Evolutionary conservation across 2,113 vertebrate genomes (phyloP).

Genomic region (Capra hircus): DNA sequence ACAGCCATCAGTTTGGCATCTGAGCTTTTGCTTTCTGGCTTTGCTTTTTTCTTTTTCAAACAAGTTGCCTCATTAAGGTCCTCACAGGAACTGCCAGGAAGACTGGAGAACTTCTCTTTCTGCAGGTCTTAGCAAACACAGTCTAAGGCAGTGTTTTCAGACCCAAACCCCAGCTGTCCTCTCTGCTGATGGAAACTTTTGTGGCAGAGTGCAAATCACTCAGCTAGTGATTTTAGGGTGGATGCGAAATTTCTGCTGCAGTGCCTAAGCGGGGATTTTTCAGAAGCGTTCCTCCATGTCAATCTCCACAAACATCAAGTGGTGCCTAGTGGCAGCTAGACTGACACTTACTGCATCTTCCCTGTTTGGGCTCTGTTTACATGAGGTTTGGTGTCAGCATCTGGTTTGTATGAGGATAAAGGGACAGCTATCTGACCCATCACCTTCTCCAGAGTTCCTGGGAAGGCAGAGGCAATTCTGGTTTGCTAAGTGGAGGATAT

Average conservation of each 20-base stretch:
- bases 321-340: constrained; percentile 59
- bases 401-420: not conserved
- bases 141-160: constrained; percentile 45
- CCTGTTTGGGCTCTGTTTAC: constrained; percentile 46
- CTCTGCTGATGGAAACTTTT: constrained; percentile 70
- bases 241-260: constrained; percentile 64
- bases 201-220: constrained; percentile 75
- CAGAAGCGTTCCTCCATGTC: constrained; percentile 71
- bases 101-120: not conserved
- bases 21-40: not conserved
- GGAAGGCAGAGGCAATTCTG: constrained; percentile 1
- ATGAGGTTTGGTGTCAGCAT: constrained; percentile 36
- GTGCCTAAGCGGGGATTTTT: constrained; percentile 73
- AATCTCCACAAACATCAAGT: constrained; percentile 70
- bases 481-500: not conserved
- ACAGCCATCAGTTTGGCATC: not conserved
- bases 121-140: constrained; percentile 46
- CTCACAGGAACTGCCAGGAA: not conserved
- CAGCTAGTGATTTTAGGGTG: constrained; percentile 69
- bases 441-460: not conserved
- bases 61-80: constrained; percentile 11
- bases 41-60: constrained; percentile 17
- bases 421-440: not conserved
- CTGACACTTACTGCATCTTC: constrained; percentile 34
- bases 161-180: constrained; percentile 63